Conservation (phyloP, 1,140 invertebrate species). For the Paracyclopina nana region DNA sequence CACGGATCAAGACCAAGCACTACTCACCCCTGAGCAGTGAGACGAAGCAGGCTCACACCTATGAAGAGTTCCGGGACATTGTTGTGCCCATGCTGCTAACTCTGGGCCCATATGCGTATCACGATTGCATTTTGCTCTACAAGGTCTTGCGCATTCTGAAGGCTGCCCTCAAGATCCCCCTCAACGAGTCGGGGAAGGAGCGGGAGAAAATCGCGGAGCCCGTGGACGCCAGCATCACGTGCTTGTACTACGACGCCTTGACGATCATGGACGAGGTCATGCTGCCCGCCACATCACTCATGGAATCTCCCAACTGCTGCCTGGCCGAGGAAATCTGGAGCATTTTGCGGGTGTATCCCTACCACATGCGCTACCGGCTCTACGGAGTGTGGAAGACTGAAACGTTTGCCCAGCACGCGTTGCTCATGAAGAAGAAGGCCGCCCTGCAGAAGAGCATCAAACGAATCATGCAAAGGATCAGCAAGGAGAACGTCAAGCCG, state of each 20-base stretch:
- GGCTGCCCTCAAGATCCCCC: conserved; percentile 28
- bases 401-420: conserved; percentile 54
- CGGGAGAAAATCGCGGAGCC: conserved; percentile 1
- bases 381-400: conserved; percentile 74
- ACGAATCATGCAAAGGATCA: conserved; percentile 90
- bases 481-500: conserved; percentile 95
- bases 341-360: conserved; percentile 67
- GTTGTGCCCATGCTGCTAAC: conserved; percentile 67
- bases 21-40: no score
- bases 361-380: conserved; percentile 49
- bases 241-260: conserved; percentile 53
- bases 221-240: conserved; percentile 22
- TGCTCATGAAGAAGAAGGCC: conserved; percentile 55
- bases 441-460: conserved; percentile 77
- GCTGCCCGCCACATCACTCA: conserved; percentile 66
- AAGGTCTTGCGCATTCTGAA: conserved; percentile 50
- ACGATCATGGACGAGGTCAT: conserved; percentile 66
- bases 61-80: conserved; percentile 48
- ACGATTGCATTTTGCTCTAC: conserved; percentile 68
- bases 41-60: conserved; percentile 32
- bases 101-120: conserved; percentile 66
- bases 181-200: conserved; percentile 1
- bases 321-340: conserved; percentile 89
- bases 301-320: conserved; percentile 85
- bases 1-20: no score